Percentiles rank a stretch among this genome's conserved stretches.
These are phyloP conservation scores for Equus quagga DNA, from an alignment of 2,113 vertebrate genomes.

Conservation along the genomic window DNA sequence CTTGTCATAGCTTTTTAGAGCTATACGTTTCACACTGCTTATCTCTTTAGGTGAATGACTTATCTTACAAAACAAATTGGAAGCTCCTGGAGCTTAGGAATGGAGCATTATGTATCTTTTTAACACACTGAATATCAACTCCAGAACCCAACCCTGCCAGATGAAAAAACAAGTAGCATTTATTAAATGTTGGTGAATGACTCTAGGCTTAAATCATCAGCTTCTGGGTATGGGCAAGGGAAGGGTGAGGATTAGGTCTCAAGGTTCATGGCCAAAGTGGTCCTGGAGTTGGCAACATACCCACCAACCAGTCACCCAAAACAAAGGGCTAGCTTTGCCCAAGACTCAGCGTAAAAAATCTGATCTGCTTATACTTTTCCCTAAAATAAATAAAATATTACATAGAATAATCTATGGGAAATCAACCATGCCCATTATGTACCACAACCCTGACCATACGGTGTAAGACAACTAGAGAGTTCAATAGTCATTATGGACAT, in stretches of 20 bases:
- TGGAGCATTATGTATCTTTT: background rate
- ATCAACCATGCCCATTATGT: background rate
- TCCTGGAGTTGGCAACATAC: background rate
- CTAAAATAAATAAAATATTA: conserved; percentile 4
- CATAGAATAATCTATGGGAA: background rate
- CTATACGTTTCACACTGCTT: background rate
- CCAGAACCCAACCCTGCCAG: background rate
- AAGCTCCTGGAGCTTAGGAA: background rate
- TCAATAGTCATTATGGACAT: background rate
- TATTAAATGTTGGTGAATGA: background rate
- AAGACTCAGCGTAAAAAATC: background rate
- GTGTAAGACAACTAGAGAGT: background rate
- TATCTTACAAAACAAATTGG: background rate
- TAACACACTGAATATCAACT: background rate
- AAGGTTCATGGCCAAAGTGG: background rate
- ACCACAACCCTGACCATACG: background rate
- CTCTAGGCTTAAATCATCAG: background rate
- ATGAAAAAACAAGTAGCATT: background rate
- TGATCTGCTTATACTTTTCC: background rate
- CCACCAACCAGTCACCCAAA: background rate
- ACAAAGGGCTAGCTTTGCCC: conserved; percentile 12
- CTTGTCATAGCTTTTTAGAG: background rate
- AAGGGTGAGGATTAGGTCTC: background rate
- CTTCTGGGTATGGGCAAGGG: background rate
- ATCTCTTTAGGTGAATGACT: background rate